These are phyloP conservation scores for Agriopis leucophaearia DNA, from an alignment of 2,888 invertebrate genomes.

Conservation along the genomic window DNA sequence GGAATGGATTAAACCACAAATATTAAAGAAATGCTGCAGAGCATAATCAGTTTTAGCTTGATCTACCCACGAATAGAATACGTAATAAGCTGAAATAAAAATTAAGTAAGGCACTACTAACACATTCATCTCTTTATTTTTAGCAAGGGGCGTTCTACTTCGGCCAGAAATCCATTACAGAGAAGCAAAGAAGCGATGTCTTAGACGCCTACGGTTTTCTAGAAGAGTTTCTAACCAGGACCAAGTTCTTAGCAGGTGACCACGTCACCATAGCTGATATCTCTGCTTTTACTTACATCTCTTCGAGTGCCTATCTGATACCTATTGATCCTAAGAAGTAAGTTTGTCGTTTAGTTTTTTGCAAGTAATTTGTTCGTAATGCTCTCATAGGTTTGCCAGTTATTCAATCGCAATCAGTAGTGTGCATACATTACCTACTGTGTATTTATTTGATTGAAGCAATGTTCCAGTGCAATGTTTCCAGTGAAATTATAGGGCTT, in stretches of 20 bases:
- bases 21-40: no score
- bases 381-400: no score
- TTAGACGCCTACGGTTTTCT: conserved; percentile 69
- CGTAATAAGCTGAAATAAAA: no score
- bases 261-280: conserved; percentile 78
- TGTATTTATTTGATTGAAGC: no score
- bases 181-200: conserved; percentile 59
- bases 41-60: no score
- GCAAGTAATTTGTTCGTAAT: no score
- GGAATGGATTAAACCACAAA: no score
- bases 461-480: no score
- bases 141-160: conserved; percentile 49
- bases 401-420: no score
- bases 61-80: no score
- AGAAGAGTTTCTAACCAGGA: conserved; percentile 69
- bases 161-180: conserved; percentile 56
- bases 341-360: conserved; percentile 8
- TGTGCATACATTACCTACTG: no score
- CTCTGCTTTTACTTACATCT: conserved; percentile 42
- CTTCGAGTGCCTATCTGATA: conserved; percentile 13
- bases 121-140: not conserved
- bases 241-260: conserved; percentile 76
- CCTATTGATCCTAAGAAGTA: conserved; percentile 27
- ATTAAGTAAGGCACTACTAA: not conserved
- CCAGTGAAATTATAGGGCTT: no score